These are phyloP conservation scores for Pristionchus maxplancki DNA, from an alignment of 2,888 invertebrate species.

Conservation along the genomic window DNA sequence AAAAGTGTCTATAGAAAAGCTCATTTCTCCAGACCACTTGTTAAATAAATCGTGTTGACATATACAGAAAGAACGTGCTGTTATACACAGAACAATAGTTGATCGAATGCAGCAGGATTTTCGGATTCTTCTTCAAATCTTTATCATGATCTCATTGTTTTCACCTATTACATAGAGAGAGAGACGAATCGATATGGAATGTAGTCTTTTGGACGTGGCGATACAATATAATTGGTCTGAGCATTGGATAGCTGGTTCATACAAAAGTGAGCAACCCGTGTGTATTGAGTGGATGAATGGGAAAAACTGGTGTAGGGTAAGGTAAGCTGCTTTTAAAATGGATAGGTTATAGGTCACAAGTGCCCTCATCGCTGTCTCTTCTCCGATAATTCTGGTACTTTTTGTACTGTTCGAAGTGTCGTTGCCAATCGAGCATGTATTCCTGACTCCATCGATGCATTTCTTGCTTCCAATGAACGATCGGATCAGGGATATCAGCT, in stretches of 20 bases:
- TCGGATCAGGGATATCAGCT: slow-evolving; percentile 76
- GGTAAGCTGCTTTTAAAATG: background rate
- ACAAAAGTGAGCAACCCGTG: slow-evolving; percentile 28
- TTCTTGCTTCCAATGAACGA: slow-evolving; percentile 76
- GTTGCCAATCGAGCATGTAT: slow-evolving; percentile 77
- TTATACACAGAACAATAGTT: no score
- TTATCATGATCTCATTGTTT: slow-evolving; percentile 17
- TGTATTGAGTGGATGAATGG: background rate
- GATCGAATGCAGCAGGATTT: no score
- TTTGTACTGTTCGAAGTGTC: slow-evolving; percentile 74
- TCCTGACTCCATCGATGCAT: slow-evolving; percentile 77
- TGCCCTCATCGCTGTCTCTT: slow-evolving; percentile 47
- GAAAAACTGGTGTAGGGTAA: background rate
- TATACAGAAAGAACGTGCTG: no score
- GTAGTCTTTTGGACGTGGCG: slow-evolving; percentile 20
- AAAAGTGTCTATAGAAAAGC: background rate
- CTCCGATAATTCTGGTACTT: slow-evolving; percentile 51
- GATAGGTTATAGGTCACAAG: background rate
- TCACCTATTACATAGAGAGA: slow-evolving; percentile 37
- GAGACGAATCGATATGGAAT: slow-evolving; percentile 46
- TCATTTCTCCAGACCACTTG: background rate
- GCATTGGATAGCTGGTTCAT: slow-evolving; percentile 33
- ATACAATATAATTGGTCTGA: slow-evolving; percentile 24
- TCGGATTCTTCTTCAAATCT: background rate
- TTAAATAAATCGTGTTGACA: background rate